These are phyloP conservation scores for Timandra comae DNA, from an alignment of 2,888 invertebrate genomes.

Conservation along the genomic window DNA sequence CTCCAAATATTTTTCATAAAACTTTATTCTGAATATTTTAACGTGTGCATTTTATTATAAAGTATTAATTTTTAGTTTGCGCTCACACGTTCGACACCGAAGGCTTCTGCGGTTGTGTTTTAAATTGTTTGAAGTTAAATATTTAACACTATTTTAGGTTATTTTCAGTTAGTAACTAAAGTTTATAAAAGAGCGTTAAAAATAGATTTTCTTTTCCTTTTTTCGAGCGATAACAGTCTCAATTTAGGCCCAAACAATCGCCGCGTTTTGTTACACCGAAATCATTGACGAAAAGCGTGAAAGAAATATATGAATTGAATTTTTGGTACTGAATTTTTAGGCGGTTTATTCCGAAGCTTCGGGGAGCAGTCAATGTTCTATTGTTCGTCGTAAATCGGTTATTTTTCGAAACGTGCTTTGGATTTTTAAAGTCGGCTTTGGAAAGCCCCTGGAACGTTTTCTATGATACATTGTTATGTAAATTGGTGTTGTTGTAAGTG, in stretches of 20 bases:
- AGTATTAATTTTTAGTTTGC: constrained; percentile 5
- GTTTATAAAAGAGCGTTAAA: too few relatives aligned
- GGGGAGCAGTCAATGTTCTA: constrained; percentile 22
- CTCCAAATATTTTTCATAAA: constrained; percentile 14
- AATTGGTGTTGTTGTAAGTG: constrained; percentile 20
- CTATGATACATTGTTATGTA: constrained; percentile 27
- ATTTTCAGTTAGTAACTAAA: too few relatives aligned
- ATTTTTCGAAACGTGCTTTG: constrained; percentile 27
- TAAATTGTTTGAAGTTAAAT: too few relatives aligned
- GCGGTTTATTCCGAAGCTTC: constrained; percentile 26
- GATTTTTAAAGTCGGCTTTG: constrained; percentile 25
- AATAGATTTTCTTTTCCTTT: too few relatives aligned
- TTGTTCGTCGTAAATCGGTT: constrained; percentile 23
- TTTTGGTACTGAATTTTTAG: constrained; percentile 30
- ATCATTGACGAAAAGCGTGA: constrained; percentile 6
- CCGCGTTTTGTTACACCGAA: constrained; percentile 4
- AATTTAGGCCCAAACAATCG: too few relatives aligned
- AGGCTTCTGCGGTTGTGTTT: too few relatives aligned
- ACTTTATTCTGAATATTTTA: constrained; percentile 11
- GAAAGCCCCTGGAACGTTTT: constrained; percentile 17
- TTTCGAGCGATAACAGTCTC: too few relatives aligned
- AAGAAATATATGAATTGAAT: constrained; percentile 33
- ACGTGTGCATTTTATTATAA: constrained; percentile 8
- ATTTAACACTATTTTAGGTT: too few relatives aligned
- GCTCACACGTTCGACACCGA: constrained; percentile 2